These are phyloP conservation scores for Myrmophylax atrothorax DNA, from an alignment of 2,113 vertebrate species.

Conservation along the genomic window DNA sequence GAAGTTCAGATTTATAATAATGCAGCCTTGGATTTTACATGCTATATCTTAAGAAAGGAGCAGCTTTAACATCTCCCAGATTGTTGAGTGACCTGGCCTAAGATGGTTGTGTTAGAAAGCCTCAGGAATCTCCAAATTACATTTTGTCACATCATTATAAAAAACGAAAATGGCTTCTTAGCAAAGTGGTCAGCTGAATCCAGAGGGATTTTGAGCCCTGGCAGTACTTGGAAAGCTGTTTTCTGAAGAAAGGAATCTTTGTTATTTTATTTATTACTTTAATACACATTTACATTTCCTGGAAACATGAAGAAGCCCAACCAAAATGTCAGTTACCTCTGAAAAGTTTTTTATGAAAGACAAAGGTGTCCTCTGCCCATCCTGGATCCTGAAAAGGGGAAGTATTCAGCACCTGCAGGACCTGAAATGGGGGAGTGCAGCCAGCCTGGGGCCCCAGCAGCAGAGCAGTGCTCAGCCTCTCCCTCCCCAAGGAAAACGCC, in stretches of 20 bases:
- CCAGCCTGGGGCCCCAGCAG: neutral
- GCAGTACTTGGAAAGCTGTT: neutral
- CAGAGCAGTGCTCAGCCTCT: neutral
- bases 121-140: neutral
- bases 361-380: neutral
- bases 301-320: neutral
- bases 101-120: neutral
- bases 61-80: neutral
- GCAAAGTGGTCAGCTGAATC: neutral
- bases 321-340: neutral
- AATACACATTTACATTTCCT: neutral
- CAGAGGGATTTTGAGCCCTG: neutral
- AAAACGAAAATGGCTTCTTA: neutral
- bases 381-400: neutral
- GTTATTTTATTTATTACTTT: neutral
- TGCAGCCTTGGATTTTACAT: neutral
- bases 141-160: neutral
- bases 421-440: accelerated
- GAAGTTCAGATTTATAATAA: neutral
- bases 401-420: neutral
- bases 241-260: neutral
- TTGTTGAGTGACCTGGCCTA: neutral
- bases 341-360: neutral
- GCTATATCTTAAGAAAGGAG: neutral
- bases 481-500: neutral